These are phyloP conservation scores for Characodon lateralis DNA, from an alignment of 2,797 vertebrate genomes.

Conservation along the genomic window DNA sequence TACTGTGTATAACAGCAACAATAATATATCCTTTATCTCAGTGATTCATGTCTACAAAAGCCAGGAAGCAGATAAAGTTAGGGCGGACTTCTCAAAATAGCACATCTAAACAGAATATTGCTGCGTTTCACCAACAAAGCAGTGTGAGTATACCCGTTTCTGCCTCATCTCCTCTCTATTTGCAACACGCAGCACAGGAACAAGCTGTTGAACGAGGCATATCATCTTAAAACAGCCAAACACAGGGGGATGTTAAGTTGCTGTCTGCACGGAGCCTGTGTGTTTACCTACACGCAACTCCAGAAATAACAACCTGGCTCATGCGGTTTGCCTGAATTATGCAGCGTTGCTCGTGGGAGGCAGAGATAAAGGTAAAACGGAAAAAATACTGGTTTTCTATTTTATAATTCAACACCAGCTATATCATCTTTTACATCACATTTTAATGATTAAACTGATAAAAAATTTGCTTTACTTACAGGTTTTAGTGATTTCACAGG, in stretches of 20 bases:
- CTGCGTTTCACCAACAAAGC: constrained; percentile 24
- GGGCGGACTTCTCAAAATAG: constrained; percentile 16
- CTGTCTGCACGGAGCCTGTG: constrained; percentile 62
- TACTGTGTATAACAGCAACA: not conserved
- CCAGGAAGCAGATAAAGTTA: not conserved
- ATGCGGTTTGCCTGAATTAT: constrained; percentile 67
- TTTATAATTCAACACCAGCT: constrained; percentile 58
- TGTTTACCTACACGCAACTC: constrained; percentile 67
- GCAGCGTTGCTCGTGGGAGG: constrained; percentile 38
- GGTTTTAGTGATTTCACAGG: constrained; percentile 91
- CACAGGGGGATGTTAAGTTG: constrained; percentile 53
- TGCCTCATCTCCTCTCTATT: constrained; percentile 52
- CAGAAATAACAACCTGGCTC: constrained; percentile 69
- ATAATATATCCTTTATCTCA: not conserved
- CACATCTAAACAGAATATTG: constrained; percentile 9
- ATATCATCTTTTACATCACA: constrained; percentile 14
- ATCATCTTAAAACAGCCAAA: constrained; percentile 61
- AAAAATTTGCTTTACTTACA: constrained; percentile 70
- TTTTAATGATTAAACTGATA: not conserved
- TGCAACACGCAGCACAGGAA: constrained; percentile 41
- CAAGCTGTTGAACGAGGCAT: constrained; percentile 62
- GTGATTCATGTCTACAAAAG: not conserved
- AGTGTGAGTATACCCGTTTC: constrained; percentile 57
- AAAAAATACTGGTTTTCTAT: not conserved
- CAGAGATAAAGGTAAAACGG: constrained; percentile 25